These are phyloP conservation scores for Cordilura impudica DNA, from an alignment of 2,888 invertebrate species.

Conservation along the genomic window DNA sequence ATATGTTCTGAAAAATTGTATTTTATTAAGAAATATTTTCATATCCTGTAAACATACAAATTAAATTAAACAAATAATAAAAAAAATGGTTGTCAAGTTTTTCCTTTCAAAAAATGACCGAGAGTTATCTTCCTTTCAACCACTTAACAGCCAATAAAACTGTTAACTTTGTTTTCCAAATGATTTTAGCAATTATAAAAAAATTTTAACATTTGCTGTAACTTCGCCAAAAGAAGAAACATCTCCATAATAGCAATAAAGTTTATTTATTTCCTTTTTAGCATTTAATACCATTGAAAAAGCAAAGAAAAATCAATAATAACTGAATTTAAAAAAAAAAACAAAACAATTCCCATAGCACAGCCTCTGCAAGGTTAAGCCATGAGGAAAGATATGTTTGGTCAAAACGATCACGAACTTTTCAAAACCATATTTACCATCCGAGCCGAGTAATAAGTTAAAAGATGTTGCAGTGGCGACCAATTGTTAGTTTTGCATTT, in stretches of 20 bases:
- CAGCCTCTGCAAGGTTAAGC: background rate
- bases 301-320: background rate
- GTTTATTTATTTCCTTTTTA: conserved; percentile 60
- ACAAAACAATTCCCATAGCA: conserved; percentile 20
- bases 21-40: no score
- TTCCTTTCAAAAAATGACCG: conserved; percentile 58
- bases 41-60: no score
- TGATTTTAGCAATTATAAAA: conserved; percentile 49
- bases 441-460: background rate
- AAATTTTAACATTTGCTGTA: conserved; percentile 57
- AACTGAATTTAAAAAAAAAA: no score
- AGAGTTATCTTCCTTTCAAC: conserved; percentile 60
- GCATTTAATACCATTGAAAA: background rate
- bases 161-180: background rate
- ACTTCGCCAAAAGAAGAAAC: conserved; percentile 44
- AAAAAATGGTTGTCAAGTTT: no score
- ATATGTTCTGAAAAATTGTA: no score
- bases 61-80: no score
- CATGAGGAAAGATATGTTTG: conserved; percentile 47
- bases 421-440: conserved; percentile 1
- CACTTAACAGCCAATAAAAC: conserved; percentile 46
- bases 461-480: background rate
- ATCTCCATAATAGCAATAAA: conserved; percentile 52
- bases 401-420: conserved; percentile 57
- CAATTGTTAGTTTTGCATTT: background rate